These are phyloP conservation scores for Megaceryle torquata DNA, from an alignment of 2,113 vertebrate genomes.

Conservation along the genomic window DNA sequence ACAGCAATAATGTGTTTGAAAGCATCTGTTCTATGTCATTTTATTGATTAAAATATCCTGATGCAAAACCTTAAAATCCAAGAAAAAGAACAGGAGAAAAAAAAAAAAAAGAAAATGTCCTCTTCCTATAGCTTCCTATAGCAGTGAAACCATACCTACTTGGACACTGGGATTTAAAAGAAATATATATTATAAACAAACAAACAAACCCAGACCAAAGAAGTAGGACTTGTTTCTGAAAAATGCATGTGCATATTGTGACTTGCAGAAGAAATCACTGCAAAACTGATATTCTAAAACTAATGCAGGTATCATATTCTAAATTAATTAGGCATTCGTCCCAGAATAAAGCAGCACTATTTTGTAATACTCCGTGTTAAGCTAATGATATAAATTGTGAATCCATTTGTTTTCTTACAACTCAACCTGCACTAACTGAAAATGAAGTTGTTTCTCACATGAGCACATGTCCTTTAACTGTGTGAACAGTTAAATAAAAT, in stretches of 20 bases:
- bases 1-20: background rate
- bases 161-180: background rate
- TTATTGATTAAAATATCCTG: background rate
- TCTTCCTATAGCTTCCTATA: background rate
- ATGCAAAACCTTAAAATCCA: background rate
- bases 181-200: background rate
- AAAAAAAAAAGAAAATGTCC: background rate
- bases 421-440: background rate
- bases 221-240: background rate
- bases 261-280: background rate
- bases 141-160: background rate
- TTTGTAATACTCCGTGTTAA: background rate
- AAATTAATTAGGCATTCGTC: background rate
- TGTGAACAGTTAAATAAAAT: constrained; percentile 24
- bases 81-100: background rate
- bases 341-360: background rate
- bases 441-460: background rate
- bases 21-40: background rate
- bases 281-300: background rate
- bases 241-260: background rate
- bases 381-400: background rate
- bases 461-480: background rate
- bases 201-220: background rate
- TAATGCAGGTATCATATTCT: background rate
- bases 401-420: background rate